Evolutionary conservation across 2,113 vertebrate genomes (phyloP), one percentile per base, ranked within the genome.

Genomic region (Australoheros scitulus): DNA sequence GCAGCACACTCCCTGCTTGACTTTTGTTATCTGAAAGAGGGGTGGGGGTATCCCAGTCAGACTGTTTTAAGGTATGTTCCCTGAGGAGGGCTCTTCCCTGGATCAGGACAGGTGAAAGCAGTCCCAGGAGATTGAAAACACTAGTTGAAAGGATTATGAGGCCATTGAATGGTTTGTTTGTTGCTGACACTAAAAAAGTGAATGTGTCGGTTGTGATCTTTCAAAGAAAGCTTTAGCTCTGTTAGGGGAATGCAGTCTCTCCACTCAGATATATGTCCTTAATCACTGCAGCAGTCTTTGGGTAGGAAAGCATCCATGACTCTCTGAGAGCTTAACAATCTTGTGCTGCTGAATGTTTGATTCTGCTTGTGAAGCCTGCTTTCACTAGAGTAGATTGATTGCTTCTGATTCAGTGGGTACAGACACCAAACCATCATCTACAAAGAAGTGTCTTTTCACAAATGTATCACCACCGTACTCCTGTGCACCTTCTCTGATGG

Each of bases 81-180:
- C 81, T 11, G 3, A 89, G 64, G 0, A 86, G 63, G 1, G 32
- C 36, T 55, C 72, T 80, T n/a, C 83, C 70, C 5, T 64, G 18
- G 15, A 89, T 74, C 1, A 29, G 77, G n/a, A 86, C 3, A 0
- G 76, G 70, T 50, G 76, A 68, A 3, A 82, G 2, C 8, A 89
- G 14, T 6, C 76, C 65, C 7, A 88, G 2, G 7, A 79, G 64
- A 36, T 79, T 58, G 52, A 79, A 85, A 3, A 84, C 1, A 13
- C 75, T 84, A 6, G 55, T 38, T 0, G 77, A 79, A 2, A 83
- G 55, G 0, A 82, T 43, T 3, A 43, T 60, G 0, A 34, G 15
- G 0, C 29, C 5, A 11, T 47, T 83, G 43, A 77, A 83, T 6
- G 61, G 72, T 6, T 86, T 86, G 20, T 14, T 22, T 7, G 10